Evolutionary conservation across 2,113 vertebrate species (phyloP).

Genomic region (Amia ocellicauda): DNA sequence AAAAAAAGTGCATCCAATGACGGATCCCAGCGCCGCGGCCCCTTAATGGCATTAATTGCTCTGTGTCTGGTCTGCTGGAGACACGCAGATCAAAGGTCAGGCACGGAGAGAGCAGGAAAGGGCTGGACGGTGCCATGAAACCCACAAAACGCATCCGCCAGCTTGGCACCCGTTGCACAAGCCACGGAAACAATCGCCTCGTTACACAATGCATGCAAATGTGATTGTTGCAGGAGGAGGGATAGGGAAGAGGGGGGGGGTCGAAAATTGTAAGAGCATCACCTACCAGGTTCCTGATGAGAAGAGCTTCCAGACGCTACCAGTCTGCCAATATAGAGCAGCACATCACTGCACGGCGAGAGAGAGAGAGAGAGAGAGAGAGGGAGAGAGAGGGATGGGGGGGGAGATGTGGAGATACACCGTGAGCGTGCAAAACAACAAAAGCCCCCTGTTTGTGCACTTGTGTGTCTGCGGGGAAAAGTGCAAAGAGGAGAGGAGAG

Average conservation of each 20-base stretch:
- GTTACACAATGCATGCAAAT: constrained; percentile 38
- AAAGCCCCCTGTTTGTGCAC: constrained; percentile 56
- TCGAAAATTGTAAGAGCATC: constrained; percentile 62
- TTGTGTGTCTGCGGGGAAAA: constrained; percentile 39
- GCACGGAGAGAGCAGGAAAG: constrained; percentile 77
- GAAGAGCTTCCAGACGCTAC: constrained; percentile 82
- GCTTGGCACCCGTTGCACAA: constrained; percentile 36
- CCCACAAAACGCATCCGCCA: constrained; percentile 74
- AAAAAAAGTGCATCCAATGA: constrained; percentile 37
- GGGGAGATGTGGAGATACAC: neutral
- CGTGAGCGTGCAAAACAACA: constrained; percentile 58
- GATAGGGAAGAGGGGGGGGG: no score
- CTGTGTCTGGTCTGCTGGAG: constrained; percentile 67
- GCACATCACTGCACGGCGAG: constrained; percentile 74
- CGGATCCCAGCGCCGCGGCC: constrained; percentile 48
- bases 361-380: constrained; percentile 42
- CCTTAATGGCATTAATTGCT: constrained; percentile 59
- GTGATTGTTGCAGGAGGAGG: no score
- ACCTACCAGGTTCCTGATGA: constrained; percentile 89
- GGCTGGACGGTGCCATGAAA: constrained; percentile 71
- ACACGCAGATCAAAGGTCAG: constrained; percentile 89
- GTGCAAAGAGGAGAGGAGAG: constrained; percentile 17
- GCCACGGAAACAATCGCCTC: constrained; percentile 27
- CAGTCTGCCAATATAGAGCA: constrained; percentile 80
- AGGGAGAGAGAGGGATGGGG: constrained; percentile 46